These are phyloP conservation scores for Masticophis lateralis DNA, from an alignment of 2,797 vertebrate species.

Conservation along the genomic window DNA sequence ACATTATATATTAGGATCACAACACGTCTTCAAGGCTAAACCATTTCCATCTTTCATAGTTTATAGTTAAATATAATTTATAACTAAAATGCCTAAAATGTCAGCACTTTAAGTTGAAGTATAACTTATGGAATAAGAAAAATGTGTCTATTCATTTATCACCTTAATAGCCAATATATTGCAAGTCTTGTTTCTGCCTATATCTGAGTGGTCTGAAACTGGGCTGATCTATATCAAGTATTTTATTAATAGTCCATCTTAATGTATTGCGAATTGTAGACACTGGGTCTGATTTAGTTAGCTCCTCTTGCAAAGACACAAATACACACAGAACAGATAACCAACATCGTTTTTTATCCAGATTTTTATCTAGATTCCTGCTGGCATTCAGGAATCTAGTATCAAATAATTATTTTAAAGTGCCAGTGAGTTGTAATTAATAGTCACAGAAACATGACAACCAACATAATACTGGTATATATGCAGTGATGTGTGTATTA, in stretches of 20 bases:
- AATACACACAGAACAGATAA: slow-evolving; percentile 26
- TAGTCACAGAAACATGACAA: background rate
- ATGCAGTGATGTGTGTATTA: background rate
- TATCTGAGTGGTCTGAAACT: background rate
- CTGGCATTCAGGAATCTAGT: background rate
- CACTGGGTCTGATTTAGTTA: slow-evolving; percentile 8
- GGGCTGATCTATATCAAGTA: background rate
- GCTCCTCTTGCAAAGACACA: slow-evolving; percentile 36
- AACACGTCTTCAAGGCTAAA: slow-evolving; percentile 42
- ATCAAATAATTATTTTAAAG: background rate
- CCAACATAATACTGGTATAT: background rate
- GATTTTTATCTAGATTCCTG: no score
- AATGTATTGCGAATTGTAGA: slow-evolving; percentile 17
- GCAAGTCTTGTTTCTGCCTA: background rate
- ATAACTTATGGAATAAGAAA: slow-evolving; percentile 30
- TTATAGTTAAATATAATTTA: slow-evolving; percentile 46
- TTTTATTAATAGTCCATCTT: slow-evolving; percentile 12
- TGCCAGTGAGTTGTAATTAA: background rate
- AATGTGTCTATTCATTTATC: slow-evolving; percentile 30
- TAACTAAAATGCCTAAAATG: slow-evolving; percentile 43
- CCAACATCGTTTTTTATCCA: background rate
- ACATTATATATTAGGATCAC: slow-evolving; percentile 35
- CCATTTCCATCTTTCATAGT: slow-evolving; percentile 39
- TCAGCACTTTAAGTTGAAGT: slow-evolving; percentile 30
- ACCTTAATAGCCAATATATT: background rate